Evolutionary conservation across 2,797 vertebrate species (phyloP).

Genomic region (Gephyroberyx darwinii): DNA sequence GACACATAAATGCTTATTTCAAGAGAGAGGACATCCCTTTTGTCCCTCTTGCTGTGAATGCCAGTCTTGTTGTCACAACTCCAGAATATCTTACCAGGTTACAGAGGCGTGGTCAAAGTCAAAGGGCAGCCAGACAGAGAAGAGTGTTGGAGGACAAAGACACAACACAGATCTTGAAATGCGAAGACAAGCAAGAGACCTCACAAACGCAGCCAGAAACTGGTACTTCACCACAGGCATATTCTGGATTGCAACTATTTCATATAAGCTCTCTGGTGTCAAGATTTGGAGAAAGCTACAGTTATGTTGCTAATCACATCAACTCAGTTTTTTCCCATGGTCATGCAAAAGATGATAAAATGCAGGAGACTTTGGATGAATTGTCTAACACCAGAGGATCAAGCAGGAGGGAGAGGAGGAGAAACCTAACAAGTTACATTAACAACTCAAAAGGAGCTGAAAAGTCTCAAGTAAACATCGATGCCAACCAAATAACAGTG

Average conservation of each 20-base stretch:
- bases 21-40: slow-evolving; percentile 48
- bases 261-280: slow-evolving; percentile 76
- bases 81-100: slow-evolving; percentile 41
- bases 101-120: slow-evolving; percentile 51
- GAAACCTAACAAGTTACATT: slow-evolving; percentile 27
- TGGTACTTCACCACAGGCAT: slow-evolving; percentile 14
- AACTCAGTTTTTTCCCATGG: slow-evolving; percentile 71
- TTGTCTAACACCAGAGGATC: slow-evolving; percentile 1
- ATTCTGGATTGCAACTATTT: slow-evolving; percentile 70
- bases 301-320: slow-evolving; percentile 76
- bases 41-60: slow-evolving; percentile 21
- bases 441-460: slow-evolving; percentile 12
- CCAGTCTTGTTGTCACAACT: slow-evolving; percentile 31
- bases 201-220: slow-evolving; percentile 22
- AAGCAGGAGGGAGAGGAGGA: slow-evolving; percentile 41
- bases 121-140: slow-evolving; percentile 35
- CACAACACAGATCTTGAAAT: slow-evolving; percentile 1
- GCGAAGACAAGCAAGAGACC: slow-evolving; percentile 29
- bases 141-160: slow-evolving; percentile 26
- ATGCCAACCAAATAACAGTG: slow-evolving; percentile 1
- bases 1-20: slow-evolving; percentile 78
- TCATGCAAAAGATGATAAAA: slow-evolving; percentile 31
- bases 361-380: slow-evolving; percentile 19
- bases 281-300: slow-evolving; percentile 79
- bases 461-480: slow-evolving; percentile 17